A percentile compares a stretch with the other conserved stretches of the same genome.
Conservation (phyloP, 2,888 invertebrate species). For the Amiota mariae region DNA sequence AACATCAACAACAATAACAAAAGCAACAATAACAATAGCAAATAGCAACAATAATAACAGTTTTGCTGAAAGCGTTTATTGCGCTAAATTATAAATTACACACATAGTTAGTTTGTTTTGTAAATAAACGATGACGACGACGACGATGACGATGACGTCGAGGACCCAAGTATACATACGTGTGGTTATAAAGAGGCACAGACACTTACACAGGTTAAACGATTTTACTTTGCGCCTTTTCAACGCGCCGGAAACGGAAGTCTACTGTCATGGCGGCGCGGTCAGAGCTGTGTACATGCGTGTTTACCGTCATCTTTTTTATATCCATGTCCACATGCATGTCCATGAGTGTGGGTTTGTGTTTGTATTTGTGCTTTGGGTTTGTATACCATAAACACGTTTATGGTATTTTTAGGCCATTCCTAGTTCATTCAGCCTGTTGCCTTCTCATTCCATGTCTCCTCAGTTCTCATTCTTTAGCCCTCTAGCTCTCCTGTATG, state of each 20-base stretch:
- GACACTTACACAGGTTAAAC: slow-evolving; percentile 44
- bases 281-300: slow-evolving; percentile 40
- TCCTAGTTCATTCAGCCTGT: slow-evolving; percentile 37
- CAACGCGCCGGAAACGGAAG: slow-evolving; percentile 54
- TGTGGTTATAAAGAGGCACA: no score
- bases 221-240: slow-evolving; percentile 36
- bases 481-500: background rate
- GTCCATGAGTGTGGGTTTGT: slow-evolving; percentile 15
- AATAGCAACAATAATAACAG: slow-evolving; percentile 21
- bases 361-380: no score
- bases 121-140: background rate
- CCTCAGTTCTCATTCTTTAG: background rate
- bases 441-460: slow-evolving; percentile 42
- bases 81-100: slow-evolving; percentile 65
- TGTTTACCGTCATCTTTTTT: background rate
- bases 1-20: background rate
- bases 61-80: slow-evolving; percentile 56
- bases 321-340: background rate
- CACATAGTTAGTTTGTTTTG: slow-evolving; percentile 33
- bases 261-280: slow-evolving; percentile 51
- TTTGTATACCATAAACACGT: slow-evolving; percentile 17
- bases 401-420: background rate
- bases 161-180: no score
- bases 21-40: background rate
- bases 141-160: no score